A percentile compares a stretch with the other conserved stretches of the same genome.
phyloP scores from a whole-genome alignment of 2,113 vertebrate genomes.

The Nicator chloris region DNA sequence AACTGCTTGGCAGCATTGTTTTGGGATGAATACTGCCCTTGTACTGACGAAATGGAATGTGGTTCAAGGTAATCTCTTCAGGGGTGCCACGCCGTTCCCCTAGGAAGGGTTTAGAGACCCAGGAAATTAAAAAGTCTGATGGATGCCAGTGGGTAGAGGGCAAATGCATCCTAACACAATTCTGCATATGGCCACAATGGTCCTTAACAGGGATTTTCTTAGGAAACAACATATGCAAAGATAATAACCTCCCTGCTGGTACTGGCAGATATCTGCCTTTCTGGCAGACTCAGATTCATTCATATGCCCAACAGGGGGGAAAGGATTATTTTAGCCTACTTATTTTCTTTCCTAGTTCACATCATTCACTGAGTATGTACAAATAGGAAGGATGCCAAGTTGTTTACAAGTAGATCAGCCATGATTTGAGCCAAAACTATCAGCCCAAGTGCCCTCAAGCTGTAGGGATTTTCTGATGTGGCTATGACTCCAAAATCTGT shows the following conservation, averaged over 20 bases:
- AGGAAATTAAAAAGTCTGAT: background rate
- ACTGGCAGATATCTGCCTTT: slow-evolving; percentile 17
- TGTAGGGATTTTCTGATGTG: slow-evolving; percentile 2
- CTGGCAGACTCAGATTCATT: background rate
- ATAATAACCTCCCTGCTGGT: slow-evolving; percentile 20
- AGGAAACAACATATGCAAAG: slow-evolving; percentile 29
- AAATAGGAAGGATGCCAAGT: slow-evolving; percentile 17
- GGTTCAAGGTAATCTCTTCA: background rate
- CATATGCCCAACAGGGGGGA: background rate
- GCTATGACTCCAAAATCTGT: background rate
- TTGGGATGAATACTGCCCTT: background rate
- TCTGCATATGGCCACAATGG: background rate
- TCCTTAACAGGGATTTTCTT: background rate
- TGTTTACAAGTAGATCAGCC: slow-evolving; percentile 33
- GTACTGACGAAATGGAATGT: background rate
- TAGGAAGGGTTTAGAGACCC: background rate
- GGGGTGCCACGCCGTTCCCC: fast-evolving
- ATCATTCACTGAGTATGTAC: background rate
- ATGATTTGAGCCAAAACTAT: background rate
- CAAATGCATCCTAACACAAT: background rate
- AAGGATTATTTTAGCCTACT: slow-evolving; percentile 20
- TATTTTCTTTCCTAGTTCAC: slow-evolving; percentile 30
- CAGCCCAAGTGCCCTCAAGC: background rate
- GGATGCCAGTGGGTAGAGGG: background rate
- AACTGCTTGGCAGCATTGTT: background rate